phyloP scores from a whole-genome alignment of 1,140 invertebrate genomes.

The Panagrolaimus sp. region DNA sequence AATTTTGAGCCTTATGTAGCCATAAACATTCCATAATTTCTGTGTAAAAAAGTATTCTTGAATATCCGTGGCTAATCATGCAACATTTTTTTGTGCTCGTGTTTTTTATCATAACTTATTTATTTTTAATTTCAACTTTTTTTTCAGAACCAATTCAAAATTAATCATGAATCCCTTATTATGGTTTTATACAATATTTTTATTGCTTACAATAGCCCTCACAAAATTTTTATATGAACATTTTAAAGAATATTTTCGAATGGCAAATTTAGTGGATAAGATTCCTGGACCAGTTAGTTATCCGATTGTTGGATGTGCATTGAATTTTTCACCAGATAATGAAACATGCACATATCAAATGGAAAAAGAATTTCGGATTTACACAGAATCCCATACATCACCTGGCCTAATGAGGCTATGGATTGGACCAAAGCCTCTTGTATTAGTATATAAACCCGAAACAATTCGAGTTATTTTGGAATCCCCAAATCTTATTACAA shows the following conservation, averaged over 20 bases:
- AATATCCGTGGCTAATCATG: too few species aligned
- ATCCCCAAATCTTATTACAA: constrained; percentile 26
- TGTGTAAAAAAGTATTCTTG: too few species aligned
- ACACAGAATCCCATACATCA: constrained; percentile 16
- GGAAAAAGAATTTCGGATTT: constrained; percentile 30
- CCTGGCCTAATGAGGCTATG: constrained; percentile 23
- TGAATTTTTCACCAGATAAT: constrained; percentile 23
- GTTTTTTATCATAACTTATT: too few species aligned
- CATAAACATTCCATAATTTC: too few species aligned
- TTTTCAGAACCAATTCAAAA: too few species aligned
- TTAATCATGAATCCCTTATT: constrained; percentile 23
- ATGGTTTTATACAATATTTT: constrained; percentile 19
- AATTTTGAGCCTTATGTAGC: too few species aligned
- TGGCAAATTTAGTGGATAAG: constrained; percentile 24
- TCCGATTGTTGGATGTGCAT: constrained; percentile 25
- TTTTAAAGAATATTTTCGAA: constrained; percentile 9
- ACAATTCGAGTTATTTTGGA: constrained; percentile 21
- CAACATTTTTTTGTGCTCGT: too few species aligned
- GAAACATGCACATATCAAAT: constrained; percentile 31
- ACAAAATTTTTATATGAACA: neutral
- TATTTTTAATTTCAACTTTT: too few species aligned
- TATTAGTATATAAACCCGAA: constrained; percentile 26
- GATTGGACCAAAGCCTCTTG: constrained; percentile 26
- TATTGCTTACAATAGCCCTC: constrained; percentile 13
- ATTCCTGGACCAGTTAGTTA: constrained; percentile 22